Evolutionary conservation across 2,888 invertebrate species (phyloP), one percentile per base, ranked within the genome.

Genomic region (Sinotaia quadrata): DNA sequence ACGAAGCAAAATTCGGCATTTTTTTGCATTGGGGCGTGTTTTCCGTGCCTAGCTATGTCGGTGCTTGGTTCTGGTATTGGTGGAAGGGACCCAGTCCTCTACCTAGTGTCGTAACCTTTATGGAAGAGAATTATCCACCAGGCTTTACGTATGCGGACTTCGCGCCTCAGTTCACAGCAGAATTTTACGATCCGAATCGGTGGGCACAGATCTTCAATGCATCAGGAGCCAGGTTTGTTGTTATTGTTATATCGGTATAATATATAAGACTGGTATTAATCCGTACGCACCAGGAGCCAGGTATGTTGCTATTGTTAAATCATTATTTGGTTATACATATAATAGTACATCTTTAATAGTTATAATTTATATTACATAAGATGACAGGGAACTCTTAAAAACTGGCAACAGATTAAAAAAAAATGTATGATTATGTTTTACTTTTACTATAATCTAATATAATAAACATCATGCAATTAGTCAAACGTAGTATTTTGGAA

Each of bases 131-230:
- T 83, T 97, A 94, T 87, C 93, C 92, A 65, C 95, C 95, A 2
- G 91, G 91, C 59, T 96, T 95, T 82, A 92, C 94, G 0, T 98
- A 98, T 88, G 95, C 96, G 84, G 95, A 97, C 69, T 97, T 98
- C 89, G 97, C 93, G 0, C 91, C 91, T 27, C 65, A 94, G 84
- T 97, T 98, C 81, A 95, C 93, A 34, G 82, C 96, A 0, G 95
- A 96, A 87, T 93, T 97, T 82, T 98, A 93, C 84, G 91, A 97
- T 86, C 92, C 97, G 0, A 89, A 91, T 0, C 89, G 93, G 79
- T 98, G 97, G 96, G 95, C 94, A 0, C 89, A 93, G 65, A 89
- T 97, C 12, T 94, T 98, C 81, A 87, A 91, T 59, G 92, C 92
- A 72, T 92, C 97, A 49, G 97, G 97, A 60, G 98, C 97, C 56